These are phyloP conservation scores for Salminus brasiliensis DNA, from an alignment of 2,113 vertebrate genomes.

Conservation along the genomic window DNA sequence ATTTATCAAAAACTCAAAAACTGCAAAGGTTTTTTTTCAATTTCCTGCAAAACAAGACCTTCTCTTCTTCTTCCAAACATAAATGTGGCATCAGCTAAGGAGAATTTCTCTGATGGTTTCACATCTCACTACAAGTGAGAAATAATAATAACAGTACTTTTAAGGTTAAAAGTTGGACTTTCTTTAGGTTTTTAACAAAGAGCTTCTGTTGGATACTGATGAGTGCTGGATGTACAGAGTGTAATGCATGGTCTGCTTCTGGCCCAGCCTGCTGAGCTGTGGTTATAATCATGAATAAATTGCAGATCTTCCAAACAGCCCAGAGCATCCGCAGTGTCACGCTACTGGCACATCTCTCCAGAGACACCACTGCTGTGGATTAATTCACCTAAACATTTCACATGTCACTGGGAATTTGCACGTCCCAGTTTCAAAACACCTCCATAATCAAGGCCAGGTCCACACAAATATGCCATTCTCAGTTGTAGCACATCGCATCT, in stretches of 20 bases:
- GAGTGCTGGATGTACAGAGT: neutral
- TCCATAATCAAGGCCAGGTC: conserved; percentile 5
- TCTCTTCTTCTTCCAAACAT: too few species aligned
- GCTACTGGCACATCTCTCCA: conserved; percentile 40
- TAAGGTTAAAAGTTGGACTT: too few species aligned
- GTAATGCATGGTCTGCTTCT: neutral
- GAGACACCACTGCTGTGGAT: neutral
- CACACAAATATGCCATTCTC: neutral
- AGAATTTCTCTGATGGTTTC: too few species aligned
- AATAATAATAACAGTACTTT: neutral
- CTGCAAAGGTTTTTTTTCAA: too few species aligned
- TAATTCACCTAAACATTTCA: neutral
- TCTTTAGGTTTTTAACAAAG: neutral
- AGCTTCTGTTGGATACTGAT: neutral
- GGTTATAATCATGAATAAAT: conserved; percentile 73
- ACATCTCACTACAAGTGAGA: neutral
- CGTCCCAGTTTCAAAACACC: conserved; percentile 4
- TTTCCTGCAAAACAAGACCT: too few species aligned
- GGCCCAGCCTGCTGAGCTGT: conserved; percentile 36
- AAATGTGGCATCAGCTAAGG: too few species aligned
- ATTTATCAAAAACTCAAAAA: too few species aligned
- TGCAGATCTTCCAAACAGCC: conserved; percentile 62
- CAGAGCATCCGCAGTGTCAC: conserved; percentile 63
- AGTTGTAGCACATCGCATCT: neutral
- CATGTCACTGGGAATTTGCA: neutral